phyloP scores from a whole-genome alignment of 2,113 vertebrate genomes.

The Menura novaehollandiae region DNA sequence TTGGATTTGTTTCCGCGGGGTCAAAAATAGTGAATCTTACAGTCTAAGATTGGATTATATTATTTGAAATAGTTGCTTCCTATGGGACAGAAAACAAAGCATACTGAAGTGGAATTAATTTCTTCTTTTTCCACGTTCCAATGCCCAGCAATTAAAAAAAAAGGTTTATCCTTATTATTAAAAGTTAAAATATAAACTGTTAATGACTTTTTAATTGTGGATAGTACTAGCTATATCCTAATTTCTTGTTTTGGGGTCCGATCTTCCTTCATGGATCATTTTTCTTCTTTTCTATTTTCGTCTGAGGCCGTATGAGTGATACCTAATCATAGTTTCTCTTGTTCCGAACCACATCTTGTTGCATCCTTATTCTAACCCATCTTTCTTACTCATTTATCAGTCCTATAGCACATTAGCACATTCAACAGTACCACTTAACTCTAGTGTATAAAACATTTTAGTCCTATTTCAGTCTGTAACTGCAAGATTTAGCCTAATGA shows the following conservation, averaged over 20 bases:
- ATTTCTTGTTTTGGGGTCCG: not conserved
- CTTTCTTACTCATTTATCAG: not conserved
- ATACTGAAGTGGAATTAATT: not conserved
- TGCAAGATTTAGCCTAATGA: slow-evolving; percentile 4
- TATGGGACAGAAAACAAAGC: not conserved
- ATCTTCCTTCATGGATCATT: not conserved
- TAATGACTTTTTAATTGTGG: not conserved
- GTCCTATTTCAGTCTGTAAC: not conserved
- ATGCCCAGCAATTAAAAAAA: not conserved
- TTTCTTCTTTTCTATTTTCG: not conserved
- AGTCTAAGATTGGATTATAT: not conserved
- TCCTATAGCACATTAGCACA: not conserved
- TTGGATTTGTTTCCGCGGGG: slow-evolving; percentile 1
- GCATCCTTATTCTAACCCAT: not conserved
- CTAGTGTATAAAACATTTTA: not conserved
- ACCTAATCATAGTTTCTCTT: not conserved
- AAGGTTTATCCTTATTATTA: not conserved
- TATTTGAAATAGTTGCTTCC: not conserved
- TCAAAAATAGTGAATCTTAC: not conserved
- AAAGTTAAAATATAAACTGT: not conserved
- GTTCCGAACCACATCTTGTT: not conserved
- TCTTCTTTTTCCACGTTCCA: not conserved
- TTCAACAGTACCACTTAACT: not conserved
- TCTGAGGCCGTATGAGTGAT: not conserved
- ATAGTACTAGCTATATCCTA: not conserved